Base-by-base conservation (phyloP, 2,888 invertebrate species). In the Dysmachus trigonus region DNA sequence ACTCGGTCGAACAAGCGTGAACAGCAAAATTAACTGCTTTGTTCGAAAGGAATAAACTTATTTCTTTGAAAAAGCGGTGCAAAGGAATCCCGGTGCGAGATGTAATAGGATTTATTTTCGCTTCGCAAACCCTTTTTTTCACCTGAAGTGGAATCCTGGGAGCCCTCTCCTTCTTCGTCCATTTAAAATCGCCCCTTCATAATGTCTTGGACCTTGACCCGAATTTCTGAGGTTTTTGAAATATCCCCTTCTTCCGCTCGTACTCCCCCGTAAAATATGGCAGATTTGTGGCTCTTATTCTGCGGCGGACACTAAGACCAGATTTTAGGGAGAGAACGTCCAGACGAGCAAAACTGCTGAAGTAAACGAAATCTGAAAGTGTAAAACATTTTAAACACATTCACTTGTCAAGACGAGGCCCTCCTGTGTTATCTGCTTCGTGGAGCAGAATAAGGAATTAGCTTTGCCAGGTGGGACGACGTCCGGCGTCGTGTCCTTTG, bases 31-130 rank as follows among this genome's bases (percentile, higher is more conserved):
- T 81, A 81, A 81, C 81, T 33, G 81, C 35, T 81, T 81, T 53
- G 51, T 81, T 81, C 62, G 47, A 53, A n/a, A 81, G 62, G 18
- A 81, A 81, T 81, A 81, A 81, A 35, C 62, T 81, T 81, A 81
- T 81, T 62, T 33, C 62, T 81, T 81, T 81, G 81, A 33, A 81
- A 81, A 81, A 13, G 33, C 62, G 22, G 10, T 33, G 62, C 22
- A 53, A 62, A 53, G 53, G 53, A 81, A 31, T 33, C 33, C 27
- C 13, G 31, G 31, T 53, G 53, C 31, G 53, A 62, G 33, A 62
- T 62, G 31, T 81, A 81, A 81, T 81, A 53, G 31, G 81, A 81
- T 81, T 81, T 81, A 81, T 81, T 33, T 62, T 62, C 31, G 22
- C 81, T 30, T 81, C 18, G 62, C 31, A 53, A 81, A 62, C 81